Evolutionary conservation across 2,888 invertebrate genomes (phyloP), one percentile per base, ranked within the genome.

Genomic region (Minunthozetes semirufus): DNA sequence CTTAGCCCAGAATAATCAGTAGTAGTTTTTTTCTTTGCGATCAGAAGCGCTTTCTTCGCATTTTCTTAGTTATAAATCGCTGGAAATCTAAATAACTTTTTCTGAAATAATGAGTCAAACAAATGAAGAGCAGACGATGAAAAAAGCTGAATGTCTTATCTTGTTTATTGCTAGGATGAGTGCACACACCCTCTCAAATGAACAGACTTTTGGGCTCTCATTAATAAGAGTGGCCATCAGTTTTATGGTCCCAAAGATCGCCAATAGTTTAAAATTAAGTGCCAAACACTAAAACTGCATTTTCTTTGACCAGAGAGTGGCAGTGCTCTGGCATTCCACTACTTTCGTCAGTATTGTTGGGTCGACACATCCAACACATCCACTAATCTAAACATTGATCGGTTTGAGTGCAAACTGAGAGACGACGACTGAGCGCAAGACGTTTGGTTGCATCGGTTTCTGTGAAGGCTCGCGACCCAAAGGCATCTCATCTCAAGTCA

Each of bases 1-100:
- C 42, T 42, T 13, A 42, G 42, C 42, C 42, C 8, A 13, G 42
- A 42, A 42, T 42, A 42, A 17, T 50, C 17, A 19, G n/a, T 50
- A 17, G 33, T 33, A 3, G 33, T 33, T 33, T 50, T 19, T 50
- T 19, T 50, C n/a, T 50, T 19, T 50, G 4, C 11, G n/a, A 50
- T 50, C 50, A 19, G 50, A 19, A 50, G 50, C 50, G 50, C 50
- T 50, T 50, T n/a, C 2, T 50, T 19, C 13, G 50, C n/a, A 50
- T 19, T 50, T 50, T 19, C 19, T 59, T 27, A 27, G 11, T 15
- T 13, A 17, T 27, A 59, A 59, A 29, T 15, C 19, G 22, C 6
- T 56, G 13, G 22, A 56, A 56, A 56, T 56, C 56, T 56, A 56
- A 56, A 56, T 56, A 22, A 56, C 56, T 56, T 56, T 29, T 56